Evolutionary conservation across 2,888 invertebrate species (phyloP).

Genomic region (Amiota communis): DNA sequence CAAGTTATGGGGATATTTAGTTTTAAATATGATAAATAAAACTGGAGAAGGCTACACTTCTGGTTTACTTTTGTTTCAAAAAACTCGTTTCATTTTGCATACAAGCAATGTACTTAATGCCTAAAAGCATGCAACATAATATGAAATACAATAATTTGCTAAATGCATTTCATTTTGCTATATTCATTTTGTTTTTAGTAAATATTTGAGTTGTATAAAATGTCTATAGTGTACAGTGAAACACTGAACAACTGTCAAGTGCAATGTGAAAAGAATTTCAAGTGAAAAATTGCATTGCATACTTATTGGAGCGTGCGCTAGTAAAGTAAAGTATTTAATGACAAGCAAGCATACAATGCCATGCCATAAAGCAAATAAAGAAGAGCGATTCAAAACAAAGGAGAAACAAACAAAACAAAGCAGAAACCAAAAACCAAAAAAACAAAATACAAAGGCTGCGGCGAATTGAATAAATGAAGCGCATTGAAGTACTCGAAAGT

Average conservation of each 20-base stretch:
- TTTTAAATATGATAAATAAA: no score
- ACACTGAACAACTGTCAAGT: conserved; percentile 14
- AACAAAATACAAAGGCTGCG: not conserved
- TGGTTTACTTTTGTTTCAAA: no score
- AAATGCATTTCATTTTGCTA: not conserved
- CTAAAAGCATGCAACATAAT: not conserved
- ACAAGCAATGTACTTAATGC: not conserved
- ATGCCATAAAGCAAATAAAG: not conserved
- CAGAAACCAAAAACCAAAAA: not conserved
- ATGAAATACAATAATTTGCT: not conserved
- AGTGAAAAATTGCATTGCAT: conserved; percentile 15
- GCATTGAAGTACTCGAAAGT: conserved; percentile 30
- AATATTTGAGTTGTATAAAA: not conserved
- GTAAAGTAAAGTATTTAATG: not conserved
- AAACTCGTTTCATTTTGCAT: not conserved
- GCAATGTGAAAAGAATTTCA: conserved; percentile 34
- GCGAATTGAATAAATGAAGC: not conserved
- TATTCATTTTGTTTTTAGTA: not conserved
- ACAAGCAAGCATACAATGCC: not conserved
- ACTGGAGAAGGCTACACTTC: no score
- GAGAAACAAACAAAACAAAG: not conserved
- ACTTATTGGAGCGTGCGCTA: not conserved
- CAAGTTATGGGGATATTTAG: no score
- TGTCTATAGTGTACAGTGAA: not conserved
- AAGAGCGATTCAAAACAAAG: not conserved